phyloP scores from a whole-genome alignment of 2,888 invertebrate genomes.

The Rhamnusium bicolor region DNA sequence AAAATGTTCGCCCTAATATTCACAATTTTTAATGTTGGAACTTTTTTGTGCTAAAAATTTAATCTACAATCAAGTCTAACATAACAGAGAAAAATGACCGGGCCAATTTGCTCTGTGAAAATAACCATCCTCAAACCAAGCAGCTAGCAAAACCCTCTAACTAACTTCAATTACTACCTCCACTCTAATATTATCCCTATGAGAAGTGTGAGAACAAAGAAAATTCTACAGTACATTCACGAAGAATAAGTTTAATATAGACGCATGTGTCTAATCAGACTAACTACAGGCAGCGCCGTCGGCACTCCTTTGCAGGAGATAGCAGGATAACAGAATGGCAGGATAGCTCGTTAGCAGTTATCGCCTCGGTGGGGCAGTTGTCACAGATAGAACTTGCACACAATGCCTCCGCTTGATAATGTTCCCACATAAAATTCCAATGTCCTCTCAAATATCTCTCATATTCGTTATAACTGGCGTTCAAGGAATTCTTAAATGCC shows the following conservation, averaged over 20 bases:
- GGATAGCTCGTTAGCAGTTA: constrained; percentile 63
- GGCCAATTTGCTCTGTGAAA: background rate
- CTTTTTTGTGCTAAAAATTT: background rate
- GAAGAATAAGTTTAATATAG: constrained; percentile 37
- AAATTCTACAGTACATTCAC: constrained; percentile 9
- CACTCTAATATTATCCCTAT: constrained; percentile 25
- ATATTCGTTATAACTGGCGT: constrained; percentile 18
- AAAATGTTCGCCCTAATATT: too few species aligned
- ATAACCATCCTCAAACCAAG: background rate
- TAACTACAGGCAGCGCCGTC: constrained; percentile 16
- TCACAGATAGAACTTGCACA: constrained; percentile 61
- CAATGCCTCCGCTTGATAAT: constrained; percentile 56
- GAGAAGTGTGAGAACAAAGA: constrained; percentile 20
- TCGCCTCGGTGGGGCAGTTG: constrained; percentile 65
- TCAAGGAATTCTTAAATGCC: constrained; percentile 14
- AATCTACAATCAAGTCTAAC: background rate
- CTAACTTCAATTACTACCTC: constrained; percentile 14
- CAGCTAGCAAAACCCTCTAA: constrained; percentile 6
- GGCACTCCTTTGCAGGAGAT: constrained; percentile 47
- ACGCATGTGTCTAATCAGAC: constrained; percentile 43
- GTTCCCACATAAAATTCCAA: constrained; percentile 53
- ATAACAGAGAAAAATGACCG: background rate
- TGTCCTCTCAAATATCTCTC: constrained; percentile 35
- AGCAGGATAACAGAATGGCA: constrained; percentile 49
- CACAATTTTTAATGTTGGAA: too few species aligned